Conservation (phyloP, 2,888 invertebrate genomes). For the Muschampia plurimacula region DNA sequence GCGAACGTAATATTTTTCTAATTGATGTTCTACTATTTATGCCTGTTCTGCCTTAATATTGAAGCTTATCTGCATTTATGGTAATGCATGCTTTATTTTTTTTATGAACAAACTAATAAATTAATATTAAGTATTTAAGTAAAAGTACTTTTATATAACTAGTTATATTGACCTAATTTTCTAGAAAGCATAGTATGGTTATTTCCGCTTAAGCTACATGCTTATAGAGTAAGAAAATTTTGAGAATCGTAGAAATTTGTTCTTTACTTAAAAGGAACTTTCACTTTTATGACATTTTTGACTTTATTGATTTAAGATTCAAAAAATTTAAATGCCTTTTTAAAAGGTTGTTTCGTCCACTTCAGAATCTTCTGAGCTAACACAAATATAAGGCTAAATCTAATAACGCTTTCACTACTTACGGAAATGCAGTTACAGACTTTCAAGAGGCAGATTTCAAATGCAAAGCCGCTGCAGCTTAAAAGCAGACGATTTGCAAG, state of each 20-base stretch:
- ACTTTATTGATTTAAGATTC: no score
- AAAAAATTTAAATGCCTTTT: neutral
- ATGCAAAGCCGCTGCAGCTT: neutral
- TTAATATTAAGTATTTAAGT: no score
- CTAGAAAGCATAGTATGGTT: no score
- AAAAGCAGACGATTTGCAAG: slow-evolving; percentile 1
- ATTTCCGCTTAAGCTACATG: no score
- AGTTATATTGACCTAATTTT: no score
- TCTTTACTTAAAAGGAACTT: neutral
- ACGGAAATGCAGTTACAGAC: slow-evolving; percentile 29
- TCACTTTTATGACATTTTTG: neutral
- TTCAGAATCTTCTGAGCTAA: neutral
- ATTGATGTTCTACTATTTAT: slow-evolving; percentile 16
- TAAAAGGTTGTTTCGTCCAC: neutral
- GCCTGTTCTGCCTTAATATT: neutral
- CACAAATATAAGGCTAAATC: slow-evolving; percentile 17
- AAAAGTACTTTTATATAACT: no score
- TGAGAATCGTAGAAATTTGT: neutral
- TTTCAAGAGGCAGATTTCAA: slow-evolving; percentile 13
- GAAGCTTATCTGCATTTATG: neutral
- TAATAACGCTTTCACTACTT: slow-evolving; percentile 40
- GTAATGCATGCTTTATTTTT: neutral
- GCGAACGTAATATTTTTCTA: neutral
- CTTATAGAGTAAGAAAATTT: neutral
- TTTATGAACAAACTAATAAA: neutral